These are phyloP conservation scores for Euproctis similis DNA, from an alignment of 2,888 invertebrate genomes.

Conservation along the genomic window DNA sequence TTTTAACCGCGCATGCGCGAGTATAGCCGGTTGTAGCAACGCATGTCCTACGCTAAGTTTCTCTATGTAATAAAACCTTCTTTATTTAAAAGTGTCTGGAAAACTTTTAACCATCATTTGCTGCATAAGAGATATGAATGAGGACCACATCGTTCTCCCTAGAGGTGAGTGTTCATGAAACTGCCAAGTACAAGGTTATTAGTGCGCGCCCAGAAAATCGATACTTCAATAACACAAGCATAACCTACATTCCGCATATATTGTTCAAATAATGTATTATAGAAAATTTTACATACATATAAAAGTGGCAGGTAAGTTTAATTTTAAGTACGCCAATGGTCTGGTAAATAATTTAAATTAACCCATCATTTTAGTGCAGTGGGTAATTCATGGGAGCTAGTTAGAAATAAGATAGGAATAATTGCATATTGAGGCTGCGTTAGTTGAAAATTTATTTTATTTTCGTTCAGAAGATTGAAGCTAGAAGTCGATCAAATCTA, in stretches of 20 bases:
- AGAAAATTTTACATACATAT: no score
- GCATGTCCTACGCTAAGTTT: slow-evolving; percentile 18
- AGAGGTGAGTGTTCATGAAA: slow-evolving; percentile 79
- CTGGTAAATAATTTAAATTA: no score
- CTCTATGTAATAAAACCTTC: slow-evolving; percentile 21
- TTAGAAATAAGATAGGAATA: no score
- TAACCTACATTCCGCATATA: slow-evolving; percentile 50
- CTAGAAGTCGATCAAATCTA: no score
- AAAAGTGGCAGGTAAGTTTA: no score
- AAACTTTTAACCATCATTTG: slow-evolving; percentile 53
- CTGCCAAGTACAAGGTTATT: slow-evolving; percentile 24
- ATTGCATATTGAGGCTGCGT: no score
- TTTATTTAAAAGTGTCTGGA: slow-evolving; percentile 27
- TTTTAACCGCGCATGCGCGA: slow-evolving; percentile 44
- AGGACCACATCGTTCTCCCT: slow-evolving; percentile 89
- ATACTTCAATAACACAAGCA: slow-evolving; percentile 61
- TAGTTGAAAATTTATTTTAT: no score
- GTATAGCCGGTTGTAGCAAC: slow-evolving; percentile 24
- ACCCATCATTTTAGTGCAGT: no score
- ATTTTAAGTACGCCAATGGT: no score
- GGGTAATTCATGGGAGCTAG: no score
- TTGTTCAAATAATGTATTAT: no score
- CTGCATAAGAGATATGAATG: slow-evolving; percentile 85
- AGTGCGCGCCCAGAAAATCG: slow-evolving; percentile 46
- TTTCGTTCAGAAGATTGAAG: no score